phyloP scores from a whole-genome alignment of 2,113 vertebrate species.

The Merops nubicus region DNA sequence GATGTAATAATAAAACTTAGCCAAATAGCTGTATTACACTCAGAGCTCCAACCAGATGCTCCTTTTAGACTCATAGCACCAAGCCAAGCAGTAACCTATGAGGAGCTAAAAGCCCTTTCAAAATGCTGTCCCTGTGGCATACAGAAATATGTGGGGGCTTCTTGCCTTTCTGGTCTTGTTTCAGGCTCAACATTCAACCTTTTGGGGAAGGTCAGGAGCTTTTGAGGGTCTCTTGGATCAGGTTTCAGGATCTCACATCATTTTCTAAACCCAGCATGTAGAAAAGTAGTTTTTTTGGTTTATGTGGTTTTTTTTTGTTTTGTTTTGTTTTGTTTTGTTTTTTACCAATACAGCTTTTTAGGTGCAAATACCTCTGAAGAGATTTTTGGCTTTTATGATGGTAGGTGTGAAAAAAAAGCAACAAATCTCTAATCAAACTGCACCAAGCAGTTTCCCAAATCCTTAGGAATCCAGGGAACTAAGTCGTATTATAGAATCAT shows the following conservation, averaged over 20 bases:
- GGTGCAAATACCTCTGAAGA: neutral
- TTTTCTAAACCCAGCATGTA: neutral
- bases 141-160: neutral
- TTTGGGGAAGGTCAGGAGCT: neutral
- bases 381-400: neutral
- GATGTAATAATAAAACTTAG: neutral
- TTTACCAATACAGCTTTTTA: neutral
- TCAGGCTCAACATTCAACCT: neutral
- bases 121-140: neutral
- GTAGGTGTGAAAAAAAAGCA: neutral
- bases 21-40: neutral
- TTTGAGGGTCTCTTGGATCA: neutral
- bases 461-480: neutral
- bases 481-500: neutral
- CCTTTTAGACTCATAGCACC: neutral
- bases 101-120: neutral
- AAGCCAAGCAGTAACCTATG: neutral
- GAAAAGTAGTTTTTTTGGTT: too few relatives aligned
- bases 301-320: rapidly evolving
- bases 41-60: neutral
- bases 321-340: neutral
- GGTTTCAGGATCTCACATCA: neutral
- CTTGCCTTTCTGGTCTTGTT: neutral
- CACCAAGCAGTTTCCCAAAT: neutral
- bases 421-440: neutral